phyloP scores from a whole-genome alignment of 2,113 vertebrate species.

The Hiodon alosoides region DNA sequence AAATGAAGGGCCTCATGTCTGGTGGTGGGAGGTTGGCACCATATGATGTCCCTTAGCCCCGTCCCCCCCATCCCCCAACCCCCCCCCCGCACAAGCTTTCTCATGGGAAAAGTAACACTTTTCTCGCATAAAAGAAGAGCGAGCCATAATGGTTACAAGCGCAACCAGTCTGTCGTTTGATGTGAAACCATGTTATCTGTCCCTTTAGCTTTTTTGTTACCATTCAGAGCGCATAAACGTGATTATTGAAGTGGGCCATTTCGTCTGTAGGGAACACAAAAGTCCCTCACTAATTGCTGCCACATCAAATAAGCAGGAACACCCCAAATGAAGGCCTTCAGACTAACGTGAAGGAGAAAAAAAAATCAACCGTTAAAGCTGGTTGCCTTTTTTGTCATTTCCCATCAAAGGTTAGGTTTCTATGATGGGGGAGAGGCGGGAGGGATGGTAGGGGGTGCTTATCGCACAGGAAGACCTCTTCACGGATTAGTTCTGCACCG shows the following conservation, averaged over 20 bases:
- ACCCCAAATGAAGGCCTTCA: constrained; percentile 64
- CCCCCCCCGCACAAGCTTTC: constrained; percentile 52
- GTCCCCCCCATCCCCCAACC: too few species aligned
- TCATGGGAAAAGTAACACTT: constrained; percentile 78
- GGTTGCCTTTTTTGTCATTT: constrained; percentile 55
- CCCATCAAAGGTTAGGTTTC: constrained; percentile 66
- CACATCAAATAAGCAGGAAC: constrained; percentile 80
- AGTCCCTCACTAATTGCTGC: constrained; percentile 80
- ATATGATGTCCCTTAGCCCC: constrained; percentile 40
- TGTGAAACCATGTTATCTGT: constrained; percentile 57
- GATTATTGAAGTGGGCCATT: constrained; percentile 74
- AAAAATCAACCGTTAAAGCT: constrained; percentile 53
- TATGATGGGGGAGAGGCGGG: constrained; percentile 30
- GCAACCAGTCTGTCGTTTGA: constrained; percentile 58
- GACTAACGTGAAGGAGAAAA: constrained; percentile 57
- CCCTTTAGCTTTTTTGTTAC: constrained; percentile 55
- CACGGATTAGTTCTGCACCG: constrained; percentile 78
- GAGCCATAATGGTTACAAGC: constrained; percentile 54
- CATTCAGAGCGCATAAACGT: constrained; percentile 67
- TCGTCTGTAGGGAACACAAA: constrained; percentile 69
- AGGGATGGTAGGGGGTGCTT: constrained; percentile 44
- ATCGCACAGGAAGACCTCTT: constrained; percentile 67
- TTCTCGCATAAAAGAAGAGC: constrained; percentile 55
- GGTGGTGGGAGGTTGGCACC: constrained; percentile 34
- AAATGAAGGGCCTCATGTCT: constrained; percentile 34